A percentile compares a stretch with the other conserved stretches of the same genome.
Evolutionary conservation across 2,113 vertebrate genomes (phyloP).

Genomic region (Peromyscus californicus): DNA sequence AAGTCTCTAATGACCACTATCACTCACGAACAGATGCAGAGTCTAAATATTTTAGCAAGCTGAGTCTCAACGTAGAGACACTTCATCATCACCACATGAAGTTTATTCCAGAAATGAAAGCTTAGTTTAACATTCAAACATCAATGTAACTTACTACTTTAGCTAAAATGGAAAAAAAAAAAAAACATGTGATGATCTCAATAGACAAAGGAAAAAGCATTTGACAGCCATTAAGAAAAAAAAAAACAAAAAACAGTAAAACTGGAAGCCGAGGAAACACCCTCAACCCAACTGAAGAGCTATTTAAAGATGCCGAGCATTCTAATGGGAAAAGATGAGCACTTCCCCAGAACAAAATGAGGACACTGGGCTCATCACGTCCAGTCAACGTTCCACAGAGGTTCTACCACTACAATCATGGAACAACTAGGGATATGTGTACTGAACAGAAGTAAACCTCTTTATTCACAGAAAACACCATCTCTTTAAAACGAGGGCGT

Average conservation of each 20-base stretch:
- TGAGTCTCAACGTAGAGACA: background rate
- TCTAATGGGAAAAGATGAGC: background rate
- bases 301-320: background rate
- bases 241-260: conserved; percentile 34
- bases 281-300: background rate
- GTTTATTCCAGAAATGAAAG: conserved; percentile 24
- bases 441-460: background rate
- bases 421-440: background rate
- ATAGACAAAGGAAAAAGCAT: background rate
- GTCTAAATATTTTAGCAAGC: conserved; percentile 54
- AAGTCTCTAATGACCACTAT: background rate
- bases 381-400: background rate
- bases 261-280: background rate
- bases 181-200: background rate
- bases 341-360: background rate
- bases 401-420: background rate
- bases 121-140: background rate
- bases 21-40: background rate
- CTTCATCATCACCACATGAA: background rate
- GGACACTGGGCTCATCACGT: background rate
- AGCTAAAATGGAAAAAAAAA: conserved; percentile 32
- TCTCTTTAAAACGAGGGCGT: background rate
- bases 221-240: background rate
- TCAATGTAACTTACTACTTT: background rate
- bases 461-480: background rate